These are phyloP conservation scores for Pterocles gutturalis DNA, from an alignment of 2,113 vertebrate species.

Conservation along the genomic window DNA sequence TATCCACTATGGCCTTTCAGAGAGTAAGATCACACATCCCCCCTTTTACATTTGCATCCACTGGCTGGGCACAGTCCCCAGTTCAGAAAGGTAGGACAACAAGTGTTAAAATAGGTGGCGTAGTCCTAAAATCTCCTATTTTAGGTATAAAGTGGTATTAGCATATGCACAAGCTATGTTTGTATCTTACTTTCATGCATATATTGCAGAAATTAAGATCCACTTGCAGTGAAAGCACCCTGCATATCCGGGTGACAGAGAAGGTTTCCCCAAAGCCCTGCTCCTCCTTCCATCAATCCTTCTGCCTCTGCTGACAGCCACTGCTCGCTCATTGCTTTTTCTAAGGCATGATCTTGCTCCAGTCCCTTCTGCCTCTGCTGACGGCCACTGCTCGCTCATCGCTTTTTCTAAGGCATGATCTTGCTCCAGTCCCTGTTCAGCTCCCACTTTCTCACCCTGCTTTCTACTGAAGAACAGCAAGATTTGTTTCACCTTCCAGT, in stretches of 20 bases:
- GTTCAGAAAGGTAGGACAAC: not conserved
- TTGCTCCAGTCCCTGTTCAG: not conserved
- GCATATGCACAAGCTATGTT: not conserved
- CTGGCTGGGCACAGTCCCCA: rapidly evolving
- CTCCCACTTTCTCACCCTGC: not conserved
- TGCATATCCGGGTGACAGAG: not conserved
- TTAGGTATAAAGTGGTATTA: not conserved
- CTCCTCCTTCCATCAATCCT: not conserved
- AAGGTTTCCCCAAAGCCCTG: not conserved
- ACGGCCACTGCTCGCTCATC: not conserved
- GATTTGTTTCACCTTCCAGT: not conserved
- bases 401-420: not conserved
- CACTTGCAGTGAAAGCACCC: rapidly evolving
- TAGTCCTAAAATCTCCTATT: not conserved
- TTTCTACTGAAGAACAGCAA: not conserved
- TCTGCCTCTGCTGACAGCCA: too few relatives aligned
- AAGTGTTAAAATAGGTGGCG: not conserved
- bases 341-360: not conserved
- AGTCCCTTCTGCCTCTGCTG: not conserved
- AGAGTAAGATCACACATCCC: not conserved
- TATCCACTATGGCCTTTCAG: not conserved
- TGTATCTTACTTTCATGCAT: not conserved
- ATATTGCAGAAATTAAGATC: not conserved
- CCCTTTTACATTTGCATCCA: not conserved
- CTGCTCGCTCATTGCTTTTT: not conserved